Percentiles rank a stretch among this genome's conserved stretches.
These are phyloP conservation scores for Ornithoptera alexandrae DNA, from an alignment of 2,888 invertebrate species.

Conservation along the genomic window DNA sequence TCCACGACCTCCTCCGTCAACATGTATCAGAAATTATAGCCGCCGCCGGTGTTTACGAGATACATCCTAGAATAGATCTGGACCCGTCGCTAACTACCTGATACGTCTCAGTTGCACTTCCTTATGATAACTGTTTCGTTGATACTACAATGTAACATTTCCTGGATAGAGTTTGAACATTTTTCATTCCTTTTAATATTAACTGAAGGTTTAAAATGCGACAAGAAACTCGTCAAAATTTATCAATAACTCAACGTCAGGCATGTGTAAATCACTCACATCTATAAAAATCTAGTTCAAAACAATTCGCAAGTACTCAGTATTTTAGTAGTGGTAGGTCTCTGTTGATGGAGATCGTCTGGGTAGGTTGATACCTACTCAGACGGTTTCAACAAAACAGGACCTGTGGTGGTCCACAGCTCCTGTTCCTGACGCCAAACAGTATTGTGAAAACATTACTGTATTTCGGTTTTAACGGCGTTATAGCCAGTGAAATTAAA, in stretches of 20 bases:
- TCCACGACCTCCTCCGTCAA: slow-evolving; percentile 48
- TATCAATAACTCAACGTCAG: neutral
- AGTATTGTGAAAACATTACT: too few relatives aligned
- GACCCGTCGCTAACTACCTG: slow-evolving; percentile 33
- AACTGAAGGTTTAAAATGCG: neutral
- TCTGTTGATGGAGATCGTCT: too few relatives aligned
- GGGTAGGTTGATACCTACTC: too few relatives aligned
- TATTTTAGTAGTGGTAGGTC: too few relatives aligned
- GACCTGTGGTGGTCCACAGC: too few relatives aligned
- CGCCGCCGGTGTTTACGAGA: slow-evolving; percentile 37
- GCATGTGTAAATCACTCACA: neutral
- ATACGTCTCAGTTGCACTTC: slow-evolving; percentile 39
- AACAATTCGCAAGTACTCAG: neutral
- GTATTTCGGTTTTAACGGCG: too few relatives aligned
- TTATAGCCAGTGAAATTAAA: too few relatives aligned
- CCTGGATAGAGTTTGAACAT: slow-evolving; percentile 2
- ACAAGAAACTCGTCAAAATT: neutral
- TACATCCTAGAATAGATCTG: slow-evolving; percentile 41
- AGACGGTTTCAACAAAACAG: too few relatives aligned
- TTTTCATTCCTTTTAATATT: neutral
- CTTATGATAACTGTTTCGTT: slow-evolving; percentile 29
- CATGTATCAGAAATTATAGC: slow-evolving; percentile 49
- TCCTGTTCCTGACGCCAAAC: too few relatives aligned
- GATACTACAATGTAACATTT: slow-evolving; percentile 31
- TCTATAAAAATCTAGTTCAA: neutral